Percentiles rank a stretch among this genome's conserved stretches.
These are phyloP conservation scores for Malurus alboscapulatus DNA, from an alignment of 2,113 vertebrate genomes.

Conservation along the genomic window DNA sequence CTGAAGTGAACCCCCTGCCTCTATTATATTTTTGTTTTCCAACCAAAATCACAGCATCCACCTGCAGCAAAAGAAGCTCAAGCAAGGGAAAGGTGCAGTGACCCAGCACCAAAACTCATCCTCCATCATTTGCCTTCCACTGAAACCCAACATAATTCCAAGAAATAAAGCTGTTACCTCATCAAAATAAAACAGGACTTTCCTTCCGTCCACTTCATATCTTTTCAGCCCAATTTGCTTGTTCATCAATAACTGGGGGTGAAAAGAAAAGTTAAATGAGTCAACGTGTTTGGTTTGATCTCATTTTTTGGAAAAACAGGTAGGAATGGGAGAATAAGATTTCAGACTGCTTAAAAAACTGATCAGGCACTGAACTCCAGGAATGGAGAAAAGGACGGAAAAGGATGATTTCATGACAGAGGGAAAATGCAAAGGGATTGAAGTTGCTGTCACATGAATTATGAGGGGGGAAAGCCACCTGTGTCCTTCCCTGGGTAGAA, in stretches of 20 bases:
- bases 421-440: neutral
- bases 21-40: neutral
- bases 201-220: constrained; percentile 86
- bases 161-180: constrained; percentile 75
- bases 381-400: neutral
- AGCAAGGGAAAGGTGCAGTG: neutral
- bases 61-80: neutral
- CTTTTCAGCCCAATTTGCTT: constrained; percentile 88
- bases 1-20: neutral
- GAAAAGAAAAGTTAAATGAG: neutral
- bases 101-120: too few relatives aligned
- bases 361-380: neutral
- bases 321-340: neutral
- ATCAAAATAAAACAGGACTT: constrained; percentile 92
- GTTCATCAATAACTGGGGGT: constrained; percentile 82
- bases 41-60: neutral
- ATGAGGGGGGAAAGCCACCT: neutral
- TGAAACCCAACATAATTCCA: neutral
- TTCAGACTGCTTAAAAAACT: neutral
- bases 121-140: neutral
- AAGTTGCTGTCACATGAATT: neutral
- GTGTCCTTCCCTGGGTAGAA: neutral
- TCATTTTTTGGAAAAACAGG: neutral
- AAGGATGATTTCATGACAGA: neutral
- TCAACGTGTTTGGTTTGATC: neutral